Evolutionary conservation across 2,888 invertebrate genomes (phyloP), one percentile per base, ranked within the genome.

Genomic region (Parthenolecanium corni): DNA sequence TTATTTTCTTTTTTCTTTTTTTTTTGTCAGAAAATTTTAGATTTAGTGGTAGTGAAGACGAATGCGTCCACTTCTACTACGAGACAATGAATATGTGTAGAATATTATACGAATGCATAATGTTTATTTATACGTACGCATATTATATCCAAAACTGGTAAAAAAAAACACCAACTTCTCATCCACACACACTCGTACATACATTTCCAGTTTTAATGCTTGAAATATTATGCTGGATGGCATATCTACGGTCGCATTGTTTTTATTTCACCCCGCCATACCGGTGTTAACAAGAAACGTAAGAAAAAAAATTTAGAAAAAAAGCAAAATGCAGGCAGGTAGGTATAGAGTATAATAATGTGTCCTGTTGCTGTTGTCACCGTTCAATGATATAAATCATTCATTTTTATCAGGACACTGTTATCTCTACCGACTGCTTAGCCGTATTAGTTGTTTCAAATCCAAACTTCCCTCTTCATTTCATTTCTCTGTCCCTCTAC

Each of bases 311-410:
- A 46, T 18, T 11, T 20, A 21, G 14, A 49, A 49, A 49, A 49
- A 49, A 49, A 49, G 23, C 49, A 23, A 49, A 31, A 49, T 14
- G 21, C 49, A 54, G 56, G 56, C 21, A 57, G 31, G 46, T 46
- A 57, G 47, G 36, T 49, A 58, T 14, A 47, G 51, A 9, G 49
- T 51, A 58, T 58, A 58, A 58, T 58, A 58, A 58, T 51, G 58
- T 58, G 58, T 58, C 58, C 58, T 58, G 58, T 58, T 51, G 58
- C 58, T 58, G 58, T 58, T 58, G 58, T 58, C 58, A 58, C 58
- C 58, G 58, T 58, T 58, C 49, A 58, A 58, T 58, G 58, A 58
- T 58, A 58, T 58, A 58, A 58, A 58, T 58, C 58, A 58, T 58
- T 58, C 58, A 58, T 58, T 58, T 58, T 58, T 58, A 58, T 58